These are phyloP conservation scores for Drosophila anomelani DNA, from an alignment of 2,888 invertebrate species.

Conservation along the genomic window DNA sequence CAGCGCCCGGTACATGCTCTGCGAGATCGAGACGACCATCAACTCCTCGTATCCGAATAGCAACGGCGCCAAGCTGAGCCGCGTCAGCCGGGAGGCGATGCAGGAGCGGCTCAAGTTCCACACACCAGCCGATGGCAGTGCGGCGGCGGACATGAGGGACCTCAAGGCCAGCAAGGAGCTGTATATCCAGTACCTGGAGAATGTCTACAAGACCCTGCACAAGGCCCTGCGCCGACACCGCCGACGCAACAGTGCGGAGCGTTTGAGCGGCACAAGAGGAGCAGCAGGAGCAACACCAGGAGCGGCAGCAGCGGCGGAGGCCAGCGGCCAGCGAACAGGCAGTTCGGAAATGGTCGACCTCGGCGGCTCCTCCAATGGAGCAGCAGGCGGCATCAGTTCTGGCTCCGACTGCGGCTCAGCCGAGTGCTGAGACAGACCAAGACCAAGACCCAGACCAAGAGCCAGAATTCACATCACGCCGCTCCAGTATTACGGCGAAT, in stretches of 20 bases:
- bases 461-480: neutral
- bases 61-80: slow-evolving; percentile 58
- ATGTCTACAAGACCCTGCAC: slow-evolving; percentile 62
- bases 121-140: slow-evolving; percentile 60
- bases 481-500: slow-evolving; percentile 38
- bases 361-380: slow-evolving; percentile 10
- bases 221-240: slow-evolving; percentile 35
- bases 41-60: slow-evolving; percentile 70
- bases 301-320: neutral
- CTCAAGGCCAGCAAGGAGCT: slow-evolving; percentile 74
- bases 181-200: slow-evolving; percentile 68
- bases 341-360: slow-evolving; percentile 40
- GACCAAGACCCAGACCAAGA: neutral
- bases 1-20: slow-evolving; percentile 79
- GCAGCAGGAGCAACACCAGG: neutral
- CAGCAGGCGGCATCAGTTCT: neutral
- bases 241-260: slow-evolving; percentile 42
- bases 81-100: slow-evolving; percentile 58
- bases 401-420: slow-evolving; percentile 24
- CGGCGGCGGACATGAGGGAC: slow-evolving; percentile 56
- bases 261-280: neutral
- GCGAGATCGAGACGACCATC: slow-evolving; percentile 82
- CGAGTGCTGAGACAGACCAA: slow-evolving; percentile 13
- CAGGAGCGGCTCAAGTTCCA: slow-evolving; percentile 65
- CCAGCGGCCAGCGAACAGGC: slow-evolving; percentile 15